A percentile compares a stretch with the other conserved stretches of the same genome.
Conservation (phyloP, 2,113 vertebrate genomes). For the Pelvicachromis taeniatus region DNA sequence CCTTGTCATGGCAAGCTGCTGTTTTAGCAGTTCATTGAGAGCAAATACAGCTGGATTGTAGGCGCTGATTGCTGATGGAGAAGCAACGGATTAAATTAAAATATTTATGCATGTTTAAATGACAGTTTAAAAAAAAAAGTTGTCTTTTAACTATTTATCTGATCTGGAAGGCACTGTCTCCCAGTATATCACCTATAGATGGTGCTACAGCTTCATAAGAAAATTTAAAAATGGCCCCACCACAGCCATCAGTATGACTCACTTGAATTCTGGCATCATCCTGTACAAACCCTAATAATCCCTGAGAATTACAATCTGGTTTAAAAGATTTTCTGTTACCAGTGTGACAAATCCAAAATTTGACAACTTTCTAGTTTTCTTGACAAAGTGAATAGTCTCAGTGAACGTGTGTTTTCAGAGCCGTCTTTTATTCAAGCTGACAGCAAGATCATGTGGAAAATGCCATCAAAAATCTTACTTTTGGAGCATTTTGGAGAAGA, state of each 20-base stretch:
- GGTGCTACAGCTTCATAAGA: background rate
- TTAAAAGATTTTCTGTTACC: background rate
- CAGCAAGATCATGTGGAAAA: background rate
- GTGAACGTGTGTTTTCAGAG: background rate
- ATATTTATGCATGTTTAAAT: background rate
- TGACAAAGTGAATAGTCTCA: background rate
- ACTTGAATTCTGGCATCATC: background rate
- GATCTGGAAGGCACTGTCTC: background rate
- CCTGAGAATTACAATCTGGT: background rate
- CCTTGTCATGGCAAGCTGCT: conserved; percentile 79
- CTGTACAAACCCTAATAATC: background rate
- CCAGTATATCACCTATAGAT: background rate
- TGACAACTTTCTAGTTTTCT: background rate
- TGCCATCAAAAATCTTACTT: background rate
- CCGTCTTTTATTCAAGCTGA: background rate
- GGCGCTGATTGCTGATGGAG: conserved; percentile 66
- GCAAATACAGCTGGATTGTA: conserved; percentile 71
- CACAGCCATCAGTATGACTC: background rate
- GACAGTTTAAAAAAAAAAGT: background rate
- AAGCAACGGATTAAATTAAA: background rate
- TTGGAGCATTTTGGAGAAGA: background rate
- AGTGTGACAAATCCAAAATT: background rate
- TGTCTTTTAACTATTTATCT: background rate
- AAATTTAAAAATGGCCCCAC: background rate
- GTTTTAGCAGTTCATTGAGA: conserved; percentile 79